phyloP scores from a whole-genome alignment of 2,888 invertebrate species.

The Microchrysa polita region DNA sequence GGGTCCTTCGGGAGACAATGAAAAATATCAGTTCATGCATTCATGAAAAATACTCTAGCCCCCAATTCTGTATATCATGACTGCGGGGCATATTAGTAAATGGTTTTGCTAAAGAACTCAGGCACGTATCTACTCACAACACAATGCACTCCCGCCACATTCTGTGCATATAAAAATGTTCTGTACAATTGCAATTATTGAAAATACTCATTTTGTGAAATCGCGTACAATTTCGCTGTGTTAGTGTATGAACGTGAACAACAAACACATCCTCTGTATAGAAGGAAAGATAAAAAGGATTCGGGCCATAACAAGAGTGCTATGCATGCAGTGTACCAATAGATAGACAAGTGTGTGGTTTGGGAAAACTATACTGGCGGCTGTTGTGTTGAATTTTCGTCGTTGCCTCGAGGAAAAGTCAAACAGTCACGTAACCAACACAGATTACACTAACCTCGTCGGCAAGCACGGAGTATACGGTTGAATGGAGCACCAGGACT shows the following conservation, averaged over 20 bases:
- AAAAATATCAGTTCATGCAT: neutral
- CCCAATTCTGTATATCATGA: neutral
- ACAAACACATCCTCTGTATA: neutral
- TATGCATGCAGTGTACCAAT: no score
- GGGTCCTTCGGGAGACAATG: neutral
- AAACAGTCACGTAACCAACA: conserved; percentile 47
- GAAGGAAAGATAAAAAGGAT: conserved; percentile 17
- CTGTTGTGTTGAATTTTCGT: conserved; percentile 14
- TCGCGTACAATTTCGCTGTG: conserved; percentile 27
- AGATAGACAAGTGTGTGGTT: conserved; percentile 1
- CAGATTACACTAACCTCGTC: conserved; percentile 27
- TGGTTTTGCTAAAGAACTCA: conserved; percentile 19
- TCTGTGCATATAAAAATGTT: conserved; percentile 44
- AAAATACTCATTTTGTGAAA: conserved; percentile 46
- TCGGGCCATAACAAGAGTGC: conserved; percentile 15
- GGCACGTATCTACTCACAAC: no score
- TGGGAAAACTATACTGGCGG: conserved; percentile 7
- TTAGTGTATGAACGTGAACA: conserved; percentile 1
- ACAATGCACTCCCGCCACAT: conserved; percentile 23
- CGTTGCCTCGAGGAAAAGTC: conserved; percentile 43
- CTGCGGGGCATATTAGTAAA: conserved; percentile 26
- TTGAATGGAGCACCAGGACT: conserved; percentile 28
- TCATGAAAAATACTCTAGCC: neutral
- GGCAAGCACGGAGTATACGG: neutral
- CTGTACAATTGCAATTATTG: conserved; percentile 48